Conservation (phyloP, 2,797 vertebrate species). For the Cryptoblepharus egeriae region DNA sequence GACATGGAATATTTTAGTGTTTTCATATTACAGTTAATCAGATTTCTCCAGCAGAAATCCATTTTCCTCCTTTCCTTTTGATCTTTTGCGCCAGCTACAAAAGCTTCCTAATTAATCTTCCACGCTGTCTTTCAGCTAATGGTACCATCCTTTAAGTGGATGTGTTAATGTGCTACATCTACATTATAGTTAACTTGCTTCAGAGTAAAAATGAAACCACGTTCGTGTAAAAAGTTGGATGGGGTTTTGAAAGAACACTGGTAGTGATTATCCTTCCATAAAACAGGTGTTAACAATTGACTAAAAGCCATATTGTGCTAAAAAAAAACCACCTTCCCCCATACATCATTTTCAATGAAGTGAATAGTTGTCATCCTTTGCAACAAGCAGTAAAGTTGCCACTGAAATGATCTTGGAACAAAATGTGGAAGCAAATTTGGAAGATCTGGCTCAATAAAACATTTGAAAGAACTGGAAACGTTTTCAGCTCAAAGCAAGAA, state of each 20-base stretch:
- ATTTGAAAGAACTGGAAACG: too few species aligned
- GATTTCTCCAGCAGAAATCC: conserved; percentile 25
- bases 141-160: conserved; percentile 28
- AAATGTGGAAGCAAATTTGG: too few species aligned
- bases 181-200: conserved; percentile 24
- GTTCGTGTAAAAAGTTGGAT: neutral
- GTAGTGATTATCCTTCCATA: conserved; percentile 39
- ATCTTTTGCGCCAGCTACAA: neutral
- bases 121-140: conserved; percentile 8
- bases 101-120: conserved; percentile 22
- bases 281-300: conserved; percentile 13
- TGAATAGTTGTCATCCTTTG: neutral
- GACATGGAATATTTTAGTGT: neutral
- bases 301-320: too few species aligned
- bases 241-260: conserved; percentile 13
- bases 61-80: conserved; percentile 33
- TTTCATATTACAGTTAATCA: conserved; percentile 21
- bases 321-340: neutral
- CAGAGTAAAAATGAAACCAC: conserved; percentile 33
- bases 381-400: too few species aligned
- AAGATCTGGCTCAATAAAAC: too few species aligned
- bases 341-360: neutral
- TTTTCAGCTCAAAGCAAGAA: too few species aligned
- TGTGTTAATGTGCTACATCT: conserved; percentile 43
- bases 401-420: too few species aligned